Percentiles rank a stretch among this genome's conserved stretches.
phyloP scores from a whole-genome alignment of 1,140 invertebrate species.

The Papilio glaucus region DNA sequence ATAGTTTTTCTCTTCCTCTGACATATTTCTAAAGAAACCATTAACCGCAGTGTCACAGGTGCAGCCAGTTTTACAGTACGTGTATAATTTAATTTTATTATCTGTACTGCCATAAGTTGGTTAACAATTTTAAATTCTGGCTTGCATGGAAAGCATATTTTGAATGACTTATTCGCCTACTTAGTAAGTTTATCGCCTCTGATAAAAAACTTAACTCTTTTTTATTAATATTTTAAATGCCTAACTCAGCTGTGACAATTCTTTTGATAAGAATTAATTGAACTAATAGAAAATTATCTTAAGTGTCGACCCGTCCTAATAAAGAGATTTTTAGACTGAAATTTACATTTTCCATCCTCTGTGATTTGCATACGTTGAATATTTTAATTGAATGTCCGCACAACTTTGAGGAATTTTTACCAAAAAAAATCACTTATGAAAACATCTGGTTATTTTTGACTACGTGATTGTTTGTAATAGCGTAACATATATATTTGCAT shows the following conservation, averaged over 20 bases:
- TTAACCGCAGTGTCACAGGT: too few species aligned
- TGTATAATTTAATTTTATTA: too few species aligned
- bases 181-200: too few species aligned
- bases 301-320: conserved; percentile 24
- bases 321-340: conserved; percentile 33
- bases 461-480: too few species aligned
- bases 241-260: conserved; percentile 3
- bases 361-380: conserved; percentile 37
- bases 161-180: too few species aligned
- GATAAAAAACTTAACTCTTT: not conserved
- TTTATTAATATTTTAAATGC: not conserved
- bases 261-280: conserved; percentile 28
- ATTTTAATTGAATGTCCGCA: conserved; percentile 36
- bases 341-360: conserved; percentile 34
- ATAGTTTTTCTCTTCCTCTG: too few species aligned
- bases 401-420: conserved; percentile 33
- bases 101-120: too few species aligned
- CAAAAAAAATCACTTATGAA: conserved; percentile 10
- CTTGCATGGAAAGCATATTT: too few species aligned
- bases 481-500: too few species aligned
- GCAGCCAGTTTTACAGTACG: too few species aligned
- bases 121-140: too few species aligned
- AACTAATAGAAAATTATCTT: conserved; percentile 31
- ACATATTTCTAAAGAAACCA: too few species aligned
- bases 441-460: not conserved